Percentiles rank a stretch among this genome's conserved stretches.
phyloP scores from a whole-genome alignment of 2,797 vertebrate genomes.

The Enteromius viviparus region DNA sequence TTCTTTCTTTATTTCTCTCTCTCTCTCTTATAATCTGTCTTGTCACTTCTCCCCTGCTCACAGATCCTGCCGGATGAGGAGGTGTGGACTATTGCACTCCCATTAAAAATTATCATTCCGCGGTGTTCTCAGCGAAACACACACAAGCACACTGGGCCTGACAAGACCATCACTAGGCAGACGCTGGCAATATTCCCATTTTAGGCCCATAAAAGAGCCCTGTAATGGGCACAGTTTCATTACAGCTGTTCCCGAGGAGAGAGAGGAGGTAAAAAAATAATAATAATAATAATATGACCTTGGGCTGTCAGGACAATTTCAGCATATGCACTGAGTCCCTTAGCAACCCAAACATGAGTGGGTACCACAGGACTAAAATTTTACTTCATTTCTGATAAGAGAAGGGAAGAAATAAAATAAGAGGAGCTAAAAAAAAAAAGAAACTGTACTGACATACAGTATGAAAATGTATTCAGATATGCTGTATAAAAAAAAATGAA shows the following conservation, averaged over 20 bases:
- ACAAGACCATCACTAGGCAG: slow-evolving; percentile 36
- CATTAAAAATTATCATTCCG: slow-evolving; percentile 52
- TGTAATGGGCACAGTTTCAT: slow-evolving; percentile 56
- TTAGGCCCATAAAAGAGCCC: slow-evolving; percentile 47
- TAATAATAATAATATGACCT: slow-evolving; percentile 52
- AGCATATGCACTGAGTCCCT: slow-evolving; percentile 42
- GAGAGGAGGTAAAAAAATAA: slow-evolving; percentile 23
- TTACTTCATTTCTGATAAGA: slow-evolving; percentile 39
- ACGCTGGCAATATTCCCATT: slow-evolving; percentile 49
- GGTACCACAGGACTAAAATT: slow-evolving; percentile 20
- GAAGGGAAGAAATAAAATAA: neutral
- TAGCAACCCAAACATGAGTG: slow-evolving; percentile 49
- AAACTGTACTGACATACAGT: neutral
- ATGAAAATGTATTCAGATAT: neutral
- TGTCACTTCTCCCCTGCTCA: neutral
- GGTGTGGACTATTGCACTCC: slow-evolving; percentile 37
- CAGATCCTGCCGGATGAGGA: slow-evolving; percentile 19
- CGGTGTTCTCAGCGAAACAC: slow-evolving; percentile 28
- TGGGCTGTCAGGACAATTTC: slow-evolving; percentile 57
- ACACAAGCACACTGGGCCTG: slow-evolving; percentile 42
- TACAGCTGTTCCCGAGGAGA: slow-evolving; percentile 44
- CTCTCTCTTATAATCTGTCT: slow-evolving; percentile 15
- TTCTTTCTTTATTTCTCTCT: neutral
- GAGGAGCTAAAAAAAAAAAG: neutral
- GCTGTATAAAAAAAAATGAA: neutral